Evolutionary conservation across 1,140 invertebrate genomes (phyloP).

Genomic region (Achatina immaculata): DNA sequence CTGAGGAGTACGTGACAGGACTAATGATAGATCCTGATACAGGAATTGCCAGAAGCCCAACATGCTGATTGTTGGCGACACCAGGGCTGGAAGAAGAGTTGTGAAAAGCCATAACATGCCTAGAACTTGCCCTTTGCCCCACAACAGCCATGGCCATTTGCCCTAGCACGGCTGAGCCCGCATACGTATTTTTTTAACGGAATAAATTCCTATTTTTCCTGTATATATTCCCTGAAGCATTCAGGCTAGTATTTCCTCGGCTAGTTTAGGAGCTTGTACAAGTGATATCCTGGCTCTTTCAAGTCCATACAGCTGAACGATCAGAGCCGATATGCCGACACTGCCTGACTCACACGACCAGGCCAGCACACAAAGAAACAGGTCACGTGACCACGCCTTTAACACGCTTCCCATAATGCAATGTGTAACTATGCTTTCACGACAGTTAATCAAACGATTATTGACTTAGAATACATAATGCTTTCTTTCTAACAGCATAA

Average conservation of each 20-base stretch:
- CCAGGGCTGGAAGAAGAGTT: constrained; percentile 50
- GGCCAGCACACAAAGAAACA: constrained; percentile 68
- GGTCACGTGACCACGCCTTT: constrained; percentile 68
- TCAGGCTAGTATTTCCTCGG: constrained; percentile 48
- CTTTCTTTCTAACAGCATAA: too few species aligned
- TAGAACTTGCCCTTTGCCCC: constrained; percentile 65
- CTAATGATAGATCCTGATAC: constrained; percentile 65
- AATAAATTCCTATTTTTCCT: constrained; percentile 41
- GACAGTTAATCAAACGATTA: too few species aligned
- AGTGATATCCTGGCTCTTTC: constrained; percentile 32
- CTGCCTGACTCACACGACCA: constrained; percentile 68
- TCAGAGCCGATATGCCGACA: constrained; percentile 48
- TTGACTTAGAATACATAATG: too few species aligned
- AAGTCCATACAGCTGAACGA: constrained; percentile 47
- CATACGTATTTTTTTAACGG: constrained; percentile 51
- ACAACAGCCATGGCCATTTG: constrained; percentile 71
- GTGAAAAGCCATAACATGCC: constrained; percentile 72
- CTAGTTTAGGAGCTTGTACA: constrained; percentile 40
- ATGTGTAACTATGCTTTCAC: constrained; percentile 33
- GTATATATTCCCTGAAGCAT: constrained; percentile 51
- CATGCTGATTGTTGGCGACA: constrained; percentile 51
- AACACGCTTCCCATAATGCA: constrained; percentile 63
- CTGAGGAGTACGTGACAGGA: constrained; percentile 56
- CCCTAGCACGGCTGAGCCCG: constrained; percentile 43
- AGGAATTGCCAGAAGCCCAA: constrained; percentile 55